A percentile compares a stretch with the other conserved stretches of the same genome.
Conservation (phyloP, 2,113 vertebrate species). For the Paralichthys olivaceus region DNA sequence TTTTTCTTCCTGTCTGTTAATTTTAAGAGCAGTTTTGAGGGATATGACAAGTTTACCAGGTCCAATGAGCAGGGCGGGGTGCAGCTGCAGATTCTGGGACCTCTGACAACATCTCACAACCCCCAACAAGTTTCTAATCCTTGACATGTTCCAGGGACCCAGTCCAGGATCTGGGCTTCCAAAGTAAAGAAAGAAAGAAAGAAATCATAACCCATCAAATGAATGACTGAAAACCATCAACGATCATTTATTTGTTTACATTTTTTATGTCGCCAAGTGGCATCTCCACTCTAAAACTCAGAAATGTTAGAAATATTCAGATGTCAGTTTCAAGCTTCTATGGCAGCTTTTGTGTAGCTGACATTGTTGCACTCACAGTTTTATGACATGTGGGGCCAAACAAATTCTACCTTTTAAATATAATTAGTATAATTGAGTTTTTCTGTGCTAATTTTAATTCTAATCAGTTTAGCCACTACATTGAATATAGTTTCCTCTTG, state of each 20-base stretch:
- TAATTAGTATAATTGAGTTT: not conserved
- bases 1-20: not conserved
- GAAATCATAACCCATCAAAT: not conserved
- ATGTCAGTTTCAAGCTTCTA: too few species aligned
- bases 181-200: too few species aligned
- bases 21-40: conserved; percentile 14
- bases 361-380: not conserved
- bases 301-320: too few species aligned
- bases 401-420: not conserved
- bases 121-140: conserved; percentile 33
- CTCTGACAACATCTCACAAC: conserved; percentile 34
- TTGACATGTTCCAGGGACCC: conserved; percentile 45
- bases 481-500: too few species aligned
- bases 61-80: conserved; percentile 26
- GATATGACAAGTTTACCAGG: conserved; percentile 12
- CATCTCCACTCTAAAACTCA: too few species aligned
- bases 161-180: conserved; percentile 32
- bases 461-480: not conserved
- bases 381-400: not conserved
- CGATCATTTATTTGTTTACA: not conserved
- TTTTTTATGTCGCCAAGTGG: too few species aligned
- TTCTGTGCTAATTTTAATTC: not conserved
- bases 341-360: not conserved
- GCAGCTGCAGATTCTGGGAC: conserved; percentile 29
- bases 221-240: not conserved